A percentile compares a stretch with the other conserved stretches of the same genome.
Conservation (phyloP, 35 echinoderm and acorn worm genomes). For the Lytechinus pictus region DNA sequence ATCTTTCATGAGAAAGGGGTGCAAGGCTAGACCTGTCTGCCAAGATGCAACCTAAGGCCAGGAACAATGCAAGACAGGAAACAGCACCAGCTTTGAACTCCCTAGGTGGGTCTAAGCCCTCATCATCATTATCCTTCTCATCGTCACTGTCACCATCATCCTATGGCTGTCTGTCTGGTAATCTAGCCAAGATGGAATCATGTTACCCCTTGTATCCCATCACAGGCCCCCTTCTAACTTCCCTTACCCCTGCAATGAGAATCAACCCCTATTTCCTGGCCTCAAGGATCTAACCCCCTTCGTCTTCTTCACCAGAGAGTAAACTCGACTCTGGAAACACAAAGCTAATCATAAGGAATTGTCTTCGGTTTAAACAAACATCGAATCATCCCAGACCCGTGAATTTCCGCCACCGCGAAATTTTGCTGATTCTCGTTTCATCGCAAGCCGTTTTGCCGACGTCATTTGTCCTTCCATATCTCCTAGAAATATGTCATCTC, state of each 20-base stretch:
- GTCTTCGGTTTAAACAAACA: constrained; percentile 19
- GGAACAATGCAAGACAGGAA: constrained; percentile 20
- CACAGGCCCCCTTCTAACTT: constrained; percentile 44
- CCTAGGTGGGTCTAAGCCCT: constrained; percentile 6
- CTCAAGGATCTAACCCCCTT: constrained; percentile 25
- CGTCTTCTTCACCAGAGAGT: background rate
- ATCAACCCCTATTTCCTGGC: constrained; percentile 27
- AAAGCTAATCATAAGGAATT: constrained; percentile 14
- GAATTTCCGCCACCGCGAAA: background rate
- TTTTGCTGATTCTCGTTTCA: background rate
- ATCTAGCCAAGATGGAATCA: constrained; percentile 40
- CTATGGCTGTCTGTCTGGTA: background rate
- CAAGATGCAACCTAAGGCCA: constrained; percentile 13
- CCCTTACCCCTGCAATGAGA: constrained; percentile 32
- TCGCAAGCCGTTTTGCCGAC: background rate
- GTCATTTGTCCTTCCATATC: background rate
- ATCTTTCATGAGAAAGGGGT: background rate
- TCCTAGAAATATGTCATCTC: background rate
- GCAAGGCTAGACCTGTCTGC: background rate
- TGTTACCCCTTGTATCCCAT: constrained; percentile 24
- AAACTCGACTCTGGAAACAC: background rate
- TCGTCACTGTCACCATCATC: background rate
- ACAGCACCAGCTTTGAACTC: constrained; percentile 39
- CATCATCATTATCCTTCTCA: background rate
- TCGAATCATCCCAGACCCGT: background rate